phyloP scores from a whole-genome alignment of 37 sponge, comb jelly and placozoan genomes.

The Hexactinellida sp. region DNA sequence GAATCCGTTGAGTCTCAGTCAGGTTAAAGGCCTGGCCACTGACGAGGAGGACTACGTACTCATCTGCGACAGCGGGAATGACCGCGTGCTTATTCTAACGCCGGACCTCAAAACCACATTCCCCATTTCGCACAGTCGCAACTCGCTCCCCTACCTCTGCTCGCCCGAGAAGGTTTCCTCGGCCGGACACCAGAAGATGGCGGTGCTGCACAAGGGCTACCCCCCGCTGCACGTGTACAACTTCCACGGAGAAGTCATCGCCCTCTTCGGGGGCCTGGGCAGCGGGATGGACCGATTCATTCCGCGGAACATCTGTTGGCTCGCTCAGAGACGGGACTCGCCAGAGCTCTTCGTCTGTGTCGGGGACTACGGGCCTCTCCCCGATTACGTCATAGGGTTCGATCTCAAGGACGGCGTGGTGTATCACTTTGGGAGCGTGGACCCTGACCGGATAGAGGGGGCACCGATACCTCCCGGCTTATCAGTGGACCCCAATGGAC shows the following conservation, averaged over 20 bases:
- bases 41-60: neutral
- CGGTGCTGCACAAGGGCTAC: neutral
- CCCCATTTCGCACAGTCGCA: neutral
- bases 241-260: neutral
- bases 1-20: neutral
- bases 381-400: neutral
- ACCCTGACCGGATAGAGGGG: neutral
- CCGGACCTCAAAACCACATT: neutral
- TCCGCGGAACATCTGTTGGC: neutral
- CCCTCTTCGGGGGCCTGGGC: neutral
- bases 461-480: neutral
- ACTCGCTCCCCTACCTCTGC: neutral
- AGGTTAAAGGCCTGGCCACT: neutral
- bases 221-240: neutral
- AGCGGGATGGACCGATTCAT: neutral
- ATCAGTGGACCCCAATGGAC: neutral
- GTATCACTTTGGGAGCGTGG: neutral
- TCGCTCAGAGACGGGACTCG: neutral
- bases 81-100: neutral
- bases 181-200: neutral
- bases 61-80: neutral
- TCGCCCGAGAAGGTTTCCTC: neutral
- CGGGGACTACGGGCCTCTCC: neutral
- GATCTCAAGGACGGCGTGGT: neutral
- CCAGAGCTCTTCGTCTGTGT: neutral